phyloP scores from a whole-genome alignment of 1,140 invertebrate species.

The Drosophila prosaltans region DNA sequence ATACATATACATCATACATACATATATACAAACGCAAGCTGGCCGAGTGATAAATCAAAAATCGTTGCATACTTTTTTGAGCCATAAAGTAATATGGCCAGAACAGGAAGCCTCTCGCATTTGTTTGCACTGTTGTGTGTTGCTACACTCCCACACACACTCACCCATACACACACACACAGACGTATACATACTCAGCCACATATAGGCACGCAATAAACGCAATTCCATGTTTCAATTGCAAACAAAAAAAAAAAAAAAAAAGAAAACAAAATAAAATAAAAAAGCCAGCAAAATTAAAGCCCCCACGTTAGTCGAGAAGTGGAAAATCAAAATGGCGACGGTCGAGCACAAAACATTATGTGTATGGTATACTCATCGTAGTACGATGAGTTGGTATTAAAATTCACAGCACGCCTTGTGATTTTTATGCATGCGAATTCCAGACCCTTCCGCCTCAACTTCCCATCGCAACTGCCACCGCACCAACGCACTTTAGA shows the following conservation, averaged over 20 bases:
- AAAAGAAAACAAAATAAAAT: slow-evolving; percentile 21
- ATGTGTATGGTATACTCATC: slow-evolving; percentile 53
- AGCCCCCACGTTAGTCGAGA: slow-evolving; percentile 25
- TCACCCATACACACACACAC: neutral
- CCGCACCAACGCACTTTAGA: neutral
- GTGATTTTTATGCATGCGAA: slow-evolving; percentile 62
- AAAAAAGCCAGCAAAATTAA: slow-evolving; percentile 34
- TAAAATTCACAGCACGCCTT: slow-evolving; percentile 71
- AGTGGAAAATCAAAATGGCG: slow-evolving; percentile 57
- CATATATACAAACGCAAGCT: slow-evolving; percentile 3
- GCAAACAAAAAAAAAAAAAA: slow-evolving; percentile 38
- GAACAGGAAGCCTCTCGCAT: slow-evolving; percentile 24
- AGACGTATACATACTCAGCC: neutral
- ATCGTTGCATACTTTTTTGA: slow-evolving; percentile 72
- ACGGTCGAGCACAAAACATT: slow-evolving; percentile 55
- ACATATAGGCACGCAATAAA: slow-evolving; percentile 42
- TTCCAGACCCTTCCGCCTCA: slow-evolving; percentile 27
- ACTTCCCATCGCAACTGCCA: slow-evolving; percentile 5
- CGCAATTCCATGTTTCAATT: slow-evolving; percentile 67
- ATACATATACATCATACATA: slow-evolving; percentile 7
- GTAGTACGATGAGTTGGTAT: slow-evolving; percentile 62
- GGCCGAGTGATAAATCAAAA: slow-evolving; percentile 66
- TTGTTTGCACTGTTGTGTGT: slow-evolving; percentile 51
- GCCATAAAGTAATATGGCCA: slow-evolving; percentile 43
- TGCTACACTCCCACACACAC: neutral